Conservation (phyloP, 2,113 vertebrate species). For the Talpa occidentalis region DNA sequence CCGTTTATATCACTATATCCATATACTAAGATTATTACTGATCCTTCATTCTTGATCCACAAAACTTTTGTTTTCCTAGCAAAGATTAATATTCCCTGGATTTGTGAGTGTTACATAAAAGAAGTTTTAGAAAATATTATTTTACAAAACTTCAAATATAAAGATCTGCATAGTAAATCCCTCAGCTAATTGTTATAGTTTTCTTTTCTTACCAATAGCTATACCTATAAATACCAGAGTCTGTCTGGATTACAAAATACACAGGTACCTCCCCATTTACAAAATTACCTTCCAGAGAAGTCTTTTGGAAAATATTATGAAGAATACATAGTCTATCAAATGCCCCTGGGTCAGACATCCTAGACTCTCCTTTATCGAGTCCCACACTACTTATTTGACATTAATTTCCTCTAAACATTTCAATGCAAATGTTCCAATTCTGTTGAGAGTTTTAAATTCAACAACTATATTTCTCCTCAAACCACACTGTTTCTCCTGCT, state of each 20-base stretch:
- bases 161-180: neutral
- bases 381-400: neutral
- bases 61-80: neutral
- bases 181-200: neutral
- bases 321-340: neutral
- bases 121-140: neutral
- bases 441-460: neutral
- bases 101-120: neutral
- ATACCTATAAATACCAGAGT: neutral
- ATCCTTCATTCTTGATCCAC: neutral
- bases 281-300: neutral
- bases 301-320: neutral
- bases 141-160: neutral
- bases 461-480: neutral
- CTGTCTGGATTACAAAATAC: neutral
- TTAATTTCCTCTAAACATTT: slow-evolving; percentile 21
- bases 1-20: neutral
- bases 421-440: neutral
- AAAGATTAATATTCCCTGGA: neutral
- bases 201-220: neutral
- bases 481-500: neutral
- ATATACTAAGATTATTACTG: neutral
- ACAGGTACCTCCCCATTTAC: neutral
- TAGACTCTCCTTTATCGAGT: neutral
- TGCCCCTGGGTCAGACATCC: neutral